Base-by-base conservation (phyloP, 2,113 vertebrate species). In the Psettodes erumei region DNA sequence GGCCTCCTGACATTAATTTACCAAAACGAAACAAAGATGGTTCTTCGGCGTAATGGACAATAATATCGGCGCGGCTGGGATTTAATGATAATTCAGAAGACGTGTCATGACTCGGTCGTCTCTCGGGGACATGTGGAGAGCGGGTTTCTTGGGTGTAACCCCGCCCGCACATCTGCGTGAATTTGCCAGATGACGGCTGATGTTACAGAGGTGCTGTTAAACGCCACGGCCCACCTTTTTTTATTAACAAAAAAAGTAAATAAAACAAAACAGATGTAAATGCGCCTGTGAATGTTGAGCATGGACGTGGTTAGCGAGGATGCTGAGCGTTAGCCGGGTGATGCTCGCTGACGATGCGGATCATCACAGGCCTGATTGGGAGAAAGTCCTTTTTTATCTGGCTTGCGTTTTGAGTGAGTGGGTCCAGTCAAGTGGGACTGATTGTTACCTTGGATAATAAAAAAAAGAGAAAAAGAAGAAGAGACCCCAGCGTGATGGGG, bases 91-190 rank as follows among this genome's bases (percentile, higher is more conserved):
- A n/a, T 47, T 19, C 19, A 47, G 8, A n/a, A 6, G 45, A 47
- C 18, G 6, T 47, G 5, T 47, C 19, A n/a, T 21, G 15, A 2
- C 1, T 19, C 0, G 18, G 8, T 51, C 40, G 11, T 9, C 37
- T 51, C 43, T 35, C 7, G 15, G 21, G 11, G 40, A 21, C 64
- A 50, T 25, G 35, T 37, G 13, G 19, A 62, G 47, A 75, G 32
- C 70, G 42, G 63, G 13, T 48, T 7, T 3, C 9, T 13, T 50
- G 75, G 65, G 75, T 78, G 67, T 64, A 78, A 59, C 75, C 67
- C 28, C 47, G 16, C 59, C 11, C 35, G 43, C 56, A 35, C 25
- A 30, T 32, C 13, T 43, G 35, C 37, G 21, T 27, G 25, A 33
- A 18, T 35, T 62, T 30, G 15, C 61, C 28, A 47, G 43, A 33